Conservation (phyloP, 2,888 invertebrate species). For the Eueremaeus valkanovi region DNA sequence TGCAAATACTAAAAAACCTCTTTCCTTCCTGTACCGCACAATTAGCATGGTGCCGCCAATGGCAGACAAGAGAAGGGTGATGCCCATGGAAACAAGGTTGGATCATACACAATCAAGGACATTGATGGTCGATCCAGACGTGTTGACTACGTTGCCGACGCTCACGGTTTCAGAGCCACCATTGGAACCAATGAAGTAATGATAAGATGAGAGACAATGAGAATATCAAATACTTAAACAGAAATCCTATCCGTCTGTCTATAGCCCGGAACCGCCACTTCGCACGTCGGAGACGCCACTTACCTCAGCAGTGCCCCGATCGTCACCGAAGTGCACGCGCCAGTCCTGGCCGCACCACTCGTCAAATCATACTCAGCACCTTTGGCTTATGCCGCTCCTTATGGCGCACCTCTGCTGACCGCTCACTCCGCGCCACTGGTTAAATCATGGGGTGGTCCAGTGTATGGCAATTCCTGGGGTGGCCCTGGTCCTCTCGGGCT, state of each 20-base stretch:
- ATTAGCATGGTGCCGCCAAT: slow-evolving; percentile 4
- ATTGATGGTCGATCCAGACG: slow-evolving; percentile 28
- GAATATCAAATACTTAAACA: too few relatives aligned
- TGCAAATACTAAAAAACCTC: too few relatives aligned
- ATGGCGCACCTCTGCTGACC: not conserved
- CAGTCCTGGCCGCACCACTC: slow-evolving; percentile 10
- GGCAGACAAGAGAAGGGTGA: slow-evolving; percentile 31
- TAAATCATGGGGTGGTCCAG: not conserved
- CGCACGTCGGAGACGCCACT: slow-evolving; percentile 7
- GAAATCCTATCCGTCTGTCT: not conserved
- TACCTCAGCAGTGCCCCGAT: not conserved
- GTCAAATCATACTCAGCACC: slow-evolving; percentile 16
- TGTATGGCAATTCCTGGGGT: not conserved
- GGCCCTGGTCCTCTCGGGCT: not conserved
- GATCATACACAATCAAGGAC: slow-evolving; percentile 21
- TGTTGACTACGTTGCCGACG: slow-evolving; percentile 34
- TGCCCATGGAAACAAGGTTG: slow-evolving; percentile 33
- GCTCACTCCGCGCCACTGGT: not conserved
- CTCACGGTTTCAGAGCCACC: slow-evolving; percentile 34
- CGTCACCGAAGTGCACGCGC: not conserved
- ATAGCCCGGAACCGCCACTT: slow-evolving; percentile 34
- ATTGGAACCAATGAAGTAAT: slow-evolving; percentile 31
- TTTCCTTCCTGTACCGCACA: not conserved
- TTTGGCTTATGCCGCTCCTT: not conserved
- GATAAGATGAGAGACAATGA: too few relatives aligned